These are phyloP conservation scores for Conistra vaccinii DNA, from an alignment of 2,888 invertebrate genomes.

Conservation along the genomic window DNA sequence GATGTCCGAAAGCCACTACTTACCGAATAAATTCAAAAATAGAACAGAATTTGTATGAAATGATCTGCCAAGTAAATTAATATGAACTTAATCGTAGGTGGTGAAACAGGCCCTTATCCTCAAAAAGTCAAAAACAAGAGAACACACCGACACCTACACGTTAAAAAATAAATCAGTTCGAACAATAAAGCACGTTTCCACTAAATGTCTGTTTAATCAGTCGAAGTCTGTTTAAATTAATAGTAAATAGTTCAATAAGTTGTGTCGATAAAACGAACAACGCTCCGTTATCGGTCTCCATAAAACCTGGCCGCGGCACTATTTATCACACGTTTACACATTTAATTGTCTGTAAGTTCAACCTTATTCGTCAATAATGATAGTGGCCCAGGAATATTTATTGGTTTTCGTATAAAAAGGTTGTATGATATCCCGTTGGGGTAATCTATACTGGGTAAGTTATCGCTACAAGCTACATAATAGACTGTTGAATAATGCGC, in stretches of 20 bases:
- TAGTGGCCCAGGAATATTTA: constrained; percentile 61
- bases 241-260: constrained; percentile 71
- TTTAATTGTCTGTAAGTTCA: constrained; percentile 69
- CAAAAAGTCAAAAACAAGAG: background rate
- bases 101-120: too few species aligned
- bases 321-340: constrained; percentile 69
- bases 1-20: too few species aligned
- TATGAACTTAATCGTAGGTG: too few species aligned
- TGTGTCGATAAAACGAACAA: constrained; percentile 67
- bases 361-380: constrained; percentile 68
- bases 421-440: constrained; percentile 54
- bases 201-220: constrained; percentile 67
- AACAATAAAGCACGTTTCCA: constrained; percentile 58
- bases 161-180: constrained; percentile 52
- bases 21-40: too few species aligned
- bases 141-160: constrained; percentile 1
- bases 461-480: constrained; percentile 34
- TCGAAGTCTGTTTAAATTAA: constrained; percentile 66
- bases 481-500: constrained; percentile 25
- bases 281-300: constrained; percentile 61
- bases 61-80: too few species aligned
- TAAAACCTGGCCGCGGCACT: constrained; percentile 60
- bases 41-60: too few species aligned
- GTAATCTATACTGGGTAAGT: constrained; percentile 43
- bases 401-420: constrained; percentile 58